phyloP scores from a whole-genome alignment of 2,113 vertebrate genomes.

The Sorex araneus region DNA sequence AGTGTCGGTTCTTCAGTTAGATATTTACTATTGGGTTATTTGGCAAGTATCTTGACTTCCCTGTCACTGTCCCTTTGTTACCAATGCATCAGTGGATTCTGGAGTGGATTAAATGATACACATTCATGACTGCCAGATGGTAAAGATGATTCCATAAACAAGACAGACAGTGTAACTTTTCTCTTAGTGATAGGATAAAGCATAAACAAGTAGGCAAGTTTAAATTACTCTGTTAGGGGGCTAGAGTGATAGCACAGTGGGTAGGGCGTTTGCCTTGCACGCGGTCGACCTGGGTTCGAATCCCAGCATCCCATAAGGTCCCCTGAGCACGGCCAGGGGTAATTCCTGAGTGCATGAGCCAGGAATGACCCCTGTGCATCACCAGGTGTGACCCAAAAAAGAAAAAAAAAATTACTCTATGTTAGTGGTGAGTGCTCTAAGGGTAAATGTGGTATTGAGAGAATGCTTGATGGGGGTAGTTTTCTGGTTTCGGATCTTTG shows the following conservation, averaged over 20 bases:
- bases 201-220: neutral
- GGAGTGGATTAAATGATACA: neutral
- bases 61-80: constrained; percentile 12
- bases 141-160: neutral
- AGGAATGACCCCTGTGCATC: too few species aligned
- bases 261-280: too few species aligned
- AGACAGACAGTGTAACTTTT: neutral
- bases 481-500: too few species aligned
- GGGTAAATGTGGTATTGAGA: neutral
- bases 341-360: too few species aligned
- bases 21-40: constrained; percentile 15
- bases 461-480: neutral
- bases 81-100: neutral
- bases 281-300: too few species aligned
- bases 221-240: neutral
- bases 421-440: neutral
- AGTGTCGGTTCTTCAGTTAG: neutral
- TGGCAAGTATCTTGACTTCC: neutral
- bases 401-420: neutral
- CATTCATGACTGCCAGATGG: neutral
- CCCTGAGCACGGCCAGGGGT: too few species aligned
- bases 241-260: too few species aligned
- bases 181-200: constrained; percentile 16
- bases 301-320: too few species aligned
- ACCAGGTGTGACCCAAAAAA: too few species aligned